Base-by-base conservation (phyloP, 2,888 invertebrate species). In the Leptinotarsa tumamoca region DNA sequence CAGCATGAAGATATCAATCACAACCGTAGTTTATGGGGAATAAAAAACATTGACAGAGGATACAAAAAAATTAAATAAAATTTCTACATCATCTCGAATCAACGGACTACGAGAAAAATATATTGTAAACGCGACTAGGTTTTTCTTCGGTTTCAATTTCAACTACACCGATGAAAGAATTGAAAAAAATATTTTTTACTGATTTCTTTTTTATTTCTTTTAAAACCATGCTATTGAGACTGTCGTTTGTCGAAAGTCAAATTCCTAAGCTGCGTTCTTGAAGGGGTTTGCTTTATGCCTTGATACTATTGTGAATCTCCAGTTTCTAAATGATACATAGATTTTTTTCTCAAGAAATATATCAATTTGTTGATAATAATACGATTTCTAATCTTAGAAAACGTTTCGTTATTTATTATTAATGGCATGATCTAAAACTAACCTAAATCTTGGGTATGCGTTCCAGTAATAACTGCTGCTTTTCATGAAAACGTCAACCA, bases 111-210 rank as follows among this genome's bases (percentile, higher is more conserved):
- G 15, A 63, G 14, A 63, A 3, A 4, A 63, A n/a, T 63, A 63
- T 63, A n/a, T n/a, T 43, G 17, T 33, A 10, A 33, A 63, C 33
- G 33, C 18, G 17, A 18, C n/a, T 33, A 63, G 63, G 33, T 14
- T 23, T 63, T 43, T 63, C 63, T 27, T 43, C 43, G 43, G 43
- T 10, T 63, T 33, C 33, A 27, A 17, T n/a, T 33, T 17, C 17
- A 63, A 63, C 15, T 33, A 52, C 63, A 43, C 43, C 10, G 33
- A 33, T 18, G n/a, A 63, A 63, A 33, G n/a, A 43, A 43, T 63
- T 10, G 33, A 33, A 33, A 63, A 63, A 63, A 43, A 33, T n/a
- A n/a, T 27, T 63, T 63, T 63, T 63, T 63, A n/a, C 63, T 63
- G 10, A 17, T 27, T 61, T 27, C 15, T 15, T 63, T 43, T 27